Percentiles rank a stretch among this genome's conserved stretches.
Evolutionary conservation across 2,113 vertebrate genomes (phyloP).

Genomic region (Hippocampus guttulatus): DNA sequence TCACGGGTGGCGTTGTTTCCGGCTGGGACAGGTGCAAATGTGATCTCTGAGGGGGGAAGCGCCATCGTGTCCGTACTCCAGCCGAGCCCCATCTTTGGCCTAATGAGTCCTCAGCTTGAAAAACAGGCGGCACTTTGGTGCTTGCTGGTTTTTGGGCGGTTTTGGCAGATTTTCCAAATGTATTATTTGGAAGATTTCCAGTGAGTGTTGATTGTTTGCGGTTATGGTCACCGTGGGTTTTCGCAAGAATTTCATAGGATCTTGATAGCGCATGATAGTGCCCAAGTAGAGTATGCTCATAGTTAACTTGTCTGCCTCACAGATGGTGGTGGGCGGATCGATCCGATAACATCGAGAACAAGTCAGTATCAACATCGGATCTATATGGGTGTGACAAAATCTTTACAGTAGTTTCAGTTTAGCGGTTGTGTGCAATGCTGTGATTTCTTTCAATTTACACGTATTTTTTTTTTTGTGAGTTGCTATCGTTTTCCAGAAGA

Average conservation of each 20-base stretch:
- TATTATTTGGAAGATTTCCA: slow-evolving; percentile 90
- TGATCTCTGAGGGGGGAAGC: slow-evolving; percentile 81
- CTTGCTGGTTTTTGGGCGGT: slow-evolving; percentile 81
- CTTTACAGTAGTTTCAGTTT: too few species aligned
- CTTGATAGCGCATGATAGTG: too few species aligned
- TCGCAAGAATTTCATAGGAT: slow-evolving; percentile 52
- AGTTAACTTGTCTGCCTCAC: background rate
- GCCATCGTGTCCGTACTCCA: slow-evolving; percentile 79
- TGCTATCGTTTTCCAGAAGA: too few species aligned
- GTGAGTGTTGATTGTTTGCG: slow-evolving; percentile 76
- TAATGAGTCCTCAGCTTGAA: slow-evolving; percentile 88
- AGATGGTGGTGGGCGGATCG: too few species aligned
- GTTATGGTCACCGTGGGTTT: slow-evolving; percentile 77
- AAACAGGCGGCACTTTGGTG: slow-evolving; percentile 78
- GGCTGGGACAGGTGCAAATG: slow-evolving; percentile 44
- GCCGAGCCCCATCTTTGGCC: slow-evolving; percentile 81
- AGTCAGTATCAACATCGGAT: too few species aligned
- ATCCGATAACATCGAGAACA: too few species aligned
- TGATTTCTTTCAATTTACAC: too few species aligned
- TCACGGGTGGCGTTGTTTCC: slow-evolving; percentile 79
- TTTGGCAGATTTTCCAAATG: slow-evolving; percentile 86
- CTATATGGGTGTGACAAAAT: too few species aligned
- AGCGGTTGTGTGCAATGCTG: too few species aligned
- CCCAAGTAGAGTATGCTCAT: too few species aligned
- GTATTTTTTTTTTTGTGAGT: too few species aligned